A percentile compares a stretch with the other conserved stretches of the same genome.
Evolutionary conservation across 2,797 vertebrate species (phyloP).

Genomic region (Cercopithecus diana): DNA sequence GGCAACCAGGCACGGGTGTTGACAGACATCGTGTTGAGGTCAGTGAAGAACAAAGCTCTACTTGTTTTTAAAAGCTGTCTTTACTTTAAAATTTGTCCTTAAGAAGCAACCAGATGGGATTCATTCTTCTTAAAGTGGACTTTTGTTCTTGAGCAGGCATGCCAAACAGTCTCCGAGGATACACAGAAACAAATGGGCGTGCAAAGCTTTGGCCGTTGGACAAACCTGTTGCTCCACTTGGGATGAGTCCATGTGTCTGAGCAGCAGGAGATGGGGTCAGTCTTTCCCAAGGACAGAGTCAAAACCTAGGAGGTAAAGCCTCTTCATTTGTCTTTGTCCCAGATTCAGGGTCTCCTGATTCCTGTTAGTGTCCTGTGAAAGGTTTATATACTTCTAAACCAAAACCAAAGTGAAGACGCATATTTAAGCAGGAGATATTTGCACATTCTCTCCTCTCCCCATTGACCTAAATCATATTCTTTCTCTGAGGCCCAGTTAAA

Average conservation of each 20-base stretch:
- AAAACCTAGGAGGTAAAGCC: neutral
- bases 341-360: neutral
- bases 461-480: neutral
- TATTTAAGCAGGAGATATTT: neutral
- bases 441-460: neutral
- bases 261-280: neutral
- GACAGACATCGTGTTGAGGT: neutral
- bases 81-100: neutral
- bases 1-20: neutral
- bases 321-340: neutral
- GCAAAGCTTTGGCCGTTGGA: neutral
- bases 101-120: neutral
- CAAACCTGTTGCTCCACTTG: neutral
- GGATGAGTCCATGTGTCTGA: neutral
- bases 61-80: neutral
- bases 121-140: neutral
- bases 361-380: neutral
- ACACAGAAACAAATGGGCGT: neutral
- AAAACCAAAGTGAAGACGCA: neutral
- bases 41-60: neutral
- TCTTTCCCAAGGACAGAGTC: neutral
- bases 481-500: neutral
- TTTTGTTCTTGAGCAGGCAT: neutral
- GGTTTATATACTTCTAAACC: neutral
- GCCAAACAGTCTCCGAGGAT: neutral